Evolutionary conservation across 2,797 vertebrate genomes (phyloP).

Genomic region (Pitangus sulphuratus): DNA sequence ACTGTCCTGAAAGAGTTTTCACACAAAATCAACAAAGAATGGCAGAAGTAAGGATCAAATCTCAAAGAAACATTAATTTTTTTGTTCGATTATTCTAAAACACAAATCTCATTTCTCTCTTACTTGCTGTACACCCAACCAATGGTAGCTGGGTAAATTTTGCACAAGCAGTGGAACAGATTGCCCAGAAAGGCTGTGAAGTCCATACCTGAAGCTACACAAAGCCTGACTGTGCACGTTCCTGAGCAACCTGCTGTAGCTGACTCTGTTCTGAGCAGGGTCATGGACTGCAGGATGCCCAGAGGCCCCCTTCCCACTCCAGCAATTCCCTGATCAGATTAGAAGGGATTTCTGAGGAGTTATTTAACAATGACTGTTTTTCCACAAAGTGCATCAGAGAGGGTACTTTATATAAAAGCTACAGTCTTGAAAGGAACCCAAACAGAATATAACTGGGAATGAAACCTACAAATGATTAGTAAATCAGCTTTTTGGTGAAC

Average conservation of each 20-base stretch:
- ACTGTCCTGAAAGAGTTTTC: neutral
- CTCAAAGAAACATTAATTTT: neutral
- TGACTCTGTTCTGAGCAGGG: neutral
- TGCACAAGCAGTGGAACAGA: neutral
- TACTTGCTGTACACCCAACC: neutral
- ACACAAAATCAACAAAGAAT: neutral
- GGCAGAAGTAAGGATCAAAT: neutral
- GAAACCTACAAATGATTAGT: neutral
- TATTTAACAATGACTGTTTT: neutral
- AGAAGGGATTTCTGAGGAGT: neutral
- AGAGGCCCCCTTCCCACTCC: neutral
- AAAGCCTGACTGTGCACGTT: accelerated
- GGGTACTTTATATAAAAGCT: neutral
- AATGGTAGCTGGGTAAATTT: neutral
- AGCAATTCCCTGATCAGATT: neutral
- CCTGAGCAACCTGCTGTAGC: neutral
- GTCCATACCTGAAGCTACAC: neutral
- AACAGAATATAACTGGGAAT: neutral
- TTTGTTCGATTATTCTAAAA: neutral
- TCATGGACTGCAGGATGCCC: neutral
- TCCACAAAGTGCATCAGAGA: neutral
- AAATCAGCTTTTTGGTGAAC: neutral
- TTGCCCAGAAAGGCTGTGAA: neutral
- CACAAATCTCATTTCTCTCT: neutral
- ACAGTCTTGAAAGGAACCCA: neutral